A percentile compares a stretch with the other conserved stretches of the same genome.
Evolutionary conservation across 1,140 invertebrate genomes (phyloP).

Genomic region (Bathynomus jamesi): DNA sequence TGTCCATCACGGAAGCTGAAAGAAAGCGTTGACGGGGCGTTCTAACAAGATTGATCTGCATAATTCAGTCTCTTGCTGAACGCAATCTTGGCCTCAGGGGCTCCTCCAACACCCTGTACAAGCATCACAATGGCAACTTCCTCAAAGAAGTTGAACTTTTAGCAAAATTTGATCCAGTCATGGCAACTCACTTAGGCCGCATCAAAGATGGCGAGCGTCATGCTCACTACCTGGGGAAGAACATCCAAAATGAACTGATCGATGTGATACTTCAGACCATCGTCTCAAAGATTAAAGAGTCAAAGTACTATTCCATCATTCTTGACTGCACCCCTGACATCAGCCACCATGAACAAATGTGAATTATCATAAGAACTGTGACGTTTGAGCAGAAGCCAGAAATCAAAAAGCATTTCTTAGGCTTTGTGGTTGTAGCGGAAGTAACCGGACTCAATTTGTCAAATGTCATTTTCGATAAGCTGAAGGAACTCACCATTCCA

Average conservation of each 20-base stretch:
- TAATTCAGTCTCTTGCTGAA: no score
- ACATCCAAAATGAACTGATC: background rate
- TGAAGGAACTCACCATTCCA: constrained; percentile 19
- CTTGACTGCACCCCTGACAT: no score
- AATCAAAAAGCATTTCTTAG: constrained; percentile 17
- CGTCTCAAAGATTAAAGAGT: background rate
- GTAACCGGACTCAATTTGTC: constrained; percentile 9
- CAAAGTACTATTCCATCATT: background rate
- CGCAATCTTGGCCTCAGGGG: no score
- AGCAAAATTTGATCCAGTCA: constrained; percentile 7
- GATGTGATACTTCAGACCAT: constrained; percentile 6
- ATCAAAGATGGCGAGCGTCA: background rate
- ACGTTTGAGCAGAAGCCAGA: constrained; percentile 1
- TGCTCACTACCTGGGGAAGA: background rate
- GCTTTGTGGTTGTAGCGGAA: constrained; percentile 10
- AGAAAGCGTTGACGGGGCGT: no score
- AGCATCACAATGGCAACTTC: no score
- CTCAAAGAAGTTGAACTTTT: constrained; percentile 12
- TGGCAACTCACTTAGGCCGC: background rate
- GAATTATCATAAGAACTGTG: constrained; percentile 8
- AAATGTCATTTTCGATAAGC: constrained; percentile 10
- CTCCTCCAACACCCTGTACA: no score
- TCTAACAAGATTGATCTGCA: no score
- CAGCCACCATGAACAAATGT: constrained; percentile 13
- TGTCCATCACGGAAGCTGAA: no score